Base-by-base conservation (phyloP, 2,888 invertebrate species). In the Oscheius sp. region DNA sequence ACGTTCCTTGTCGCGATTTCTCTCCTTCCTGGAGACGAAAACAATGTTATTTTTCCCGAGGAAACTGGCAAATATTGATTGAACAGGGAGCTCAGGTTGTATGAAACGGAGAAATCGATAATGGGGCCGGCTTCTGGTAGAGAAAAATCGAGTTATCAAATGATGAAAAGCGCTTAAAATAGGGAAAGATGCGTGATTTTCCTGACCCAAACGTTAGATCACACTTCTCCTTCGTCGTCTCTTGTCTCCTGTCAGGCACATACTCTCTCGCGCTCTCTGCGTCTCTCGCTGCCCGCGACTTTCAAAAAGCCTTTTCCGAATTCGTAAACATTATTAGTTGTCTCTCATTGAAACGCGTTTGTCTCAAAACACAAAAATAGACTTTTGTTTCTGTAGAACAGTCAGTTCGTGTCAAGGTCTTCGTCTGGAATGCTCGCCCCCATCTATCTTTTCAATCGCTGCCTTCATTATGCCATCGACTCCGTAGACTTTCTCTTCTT, bases 1-100 rank as follows among this genome's bases (percentile, higher is more conserved):
- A 3, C 75, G 74, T 29, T 66, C 73, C 35, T 71, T 75, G 55
- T 77, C 79, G 10, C 82, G 77, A n/a, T 83, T 85, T 55, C 82
- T 76, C 58, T 82, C 84, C 65, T 82, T 84, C 74, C 86, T 86
- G 74, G 66, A 86, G 21, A 79, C 9, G n/a, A 21, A 48, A 50
- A 48, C 48, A 10, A 58, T 11, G 11, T 29, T 53, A 53, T 42
- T 42, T 42, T 53, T 53, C 53, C 3, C n/a, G n/a, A 35, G 60
- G 3, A 57, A 66, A 73, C 11, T 1, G 59, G 35, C 42, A 37
- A 55, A 53, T 10, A 42, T 57, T 55, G 3, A 55, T 9, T 5
- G 68, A 33, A 35, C 13, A 42, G 47, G 32, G 9, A 29, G 32
- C 29, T 1, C n/a, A n/a, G 21, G 32, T 11, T 21, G 29, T 35